These are phyloP conservation scores for Dromococcyx pavoninus DNA, from an alignment of 2,797 vertebrate species.

Conservation along the genomic window DNA sequence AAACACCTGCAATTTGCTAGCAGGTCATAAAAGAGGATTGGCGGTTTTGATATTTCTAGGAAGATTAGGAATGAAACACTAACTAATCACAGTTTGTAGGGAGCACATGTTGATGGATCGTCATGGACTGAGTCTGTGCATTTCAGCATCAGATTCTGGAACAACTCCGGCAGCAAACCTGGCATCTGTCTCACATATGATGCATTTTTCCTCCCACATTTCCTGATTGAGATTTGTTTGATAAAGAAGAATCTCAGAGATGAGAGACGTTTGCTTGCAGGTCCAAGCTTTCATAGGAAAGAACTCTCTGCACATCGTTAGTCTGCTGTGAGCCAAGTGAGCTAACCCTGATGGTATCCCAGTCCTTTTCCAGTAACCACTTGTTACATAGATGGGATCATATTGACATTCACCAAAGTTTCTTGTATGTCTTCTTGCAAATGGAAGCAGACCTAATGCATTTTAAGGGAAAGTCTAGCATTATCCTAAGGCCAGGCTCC, in stretches of 20 bases:
- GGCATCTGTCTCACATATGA: background rate
- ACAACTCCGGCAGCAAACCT: background rate
- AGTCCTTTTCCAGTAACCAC: background rate
- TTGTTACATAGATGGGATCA: background rate
- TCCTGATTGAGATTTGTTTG: background rate
- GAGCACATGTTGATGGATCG: background rate
- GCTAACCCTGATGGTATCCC: background rate
- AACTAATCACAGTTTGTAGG: background rate
- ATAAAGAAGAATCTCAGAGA: background rate
- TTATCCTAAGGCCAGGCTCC: background rate
- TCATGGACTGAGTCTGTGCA: background rate
- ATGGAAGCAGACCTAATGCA: background rate
- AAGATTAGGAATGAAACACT: background rate
- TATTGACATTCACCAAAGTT: background rate
- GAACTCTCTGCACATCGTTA: background rate
- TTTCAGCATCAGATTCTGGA: background rate
- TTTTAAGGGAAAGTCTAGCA: background rate
- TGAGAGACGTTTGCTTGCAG: background rate
- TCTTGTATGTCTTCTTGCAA: background rate
- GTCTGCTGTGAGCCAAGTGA: background rate
- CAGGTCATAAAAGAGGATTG: background rate
- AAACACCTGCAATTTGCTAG: background rate
- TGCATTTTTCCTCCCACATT: background rate
- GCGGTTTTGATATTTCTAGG: background rate
- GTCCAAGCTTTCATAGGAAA: background rate